Percentiles rank a stretch among this genome's conserved stretches.
phyloP scores from a whole-genome alignment of 35 echinoderm and acorn worm genomes.

The Lytechinus pictus region DNA sequence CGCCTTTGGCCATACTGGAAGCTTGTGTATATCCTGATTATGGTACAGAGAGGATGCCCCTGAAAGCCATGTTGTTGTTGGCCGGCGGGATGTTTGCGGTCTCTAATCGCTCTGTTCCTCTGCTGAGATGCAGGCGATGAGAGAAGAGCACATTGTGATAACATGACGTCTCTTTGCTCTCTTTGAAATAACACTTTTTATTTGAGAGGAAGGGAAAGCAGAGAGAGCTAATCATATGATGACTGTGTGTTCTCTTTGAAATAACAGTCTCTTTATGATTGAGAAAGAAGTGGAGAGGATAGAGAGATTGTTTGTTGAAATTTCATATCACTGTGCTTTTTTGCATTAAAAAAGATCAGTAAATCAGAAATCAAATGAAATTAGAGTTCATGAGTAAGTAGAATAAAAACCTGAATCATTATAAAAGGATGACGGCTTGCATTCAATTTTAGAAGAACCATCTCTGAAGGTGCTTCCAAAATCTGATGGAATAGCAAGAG shows the following conservation, averaged over 20 bases:
- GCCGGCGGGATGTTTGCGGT: neutral
- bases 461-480: no score
- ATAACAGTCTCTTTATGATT: no score
- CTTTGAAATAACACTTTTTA: neutral
- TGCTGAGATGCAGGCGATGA: neutral
- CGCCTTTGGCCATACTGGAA: conserved; percentile 1
- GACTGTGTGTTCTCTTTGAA: neutral
- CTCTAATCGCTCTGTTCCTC: neutral
- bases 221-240: neutral
- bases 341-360: no score
- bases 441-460: no score
- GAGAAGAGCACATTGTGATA: conserved; percentile 15
- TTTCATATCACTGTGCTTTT: no score
- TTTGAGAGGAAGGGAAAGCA: neutral
- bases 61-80: conserved; percentile 3
- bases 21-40: conserved; percentile 16
- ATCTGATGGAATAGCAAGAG: no score
- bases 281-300: no score
- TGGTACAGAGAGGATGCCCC: conserved; percentile 1
- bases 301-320: no score
- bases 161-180: neutral
- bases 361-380: no score
- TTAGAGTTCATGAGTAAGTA: no score
- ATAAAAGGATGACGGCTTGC: no score
- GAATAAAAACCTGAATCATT: no score